A percentile compares a stretch with the other conserved stretches of the same genome.
Evolutionary conservation across 2,888 invertebrate species (phyloP).

Genomic region (Clepsis dumicolana): DNA sequence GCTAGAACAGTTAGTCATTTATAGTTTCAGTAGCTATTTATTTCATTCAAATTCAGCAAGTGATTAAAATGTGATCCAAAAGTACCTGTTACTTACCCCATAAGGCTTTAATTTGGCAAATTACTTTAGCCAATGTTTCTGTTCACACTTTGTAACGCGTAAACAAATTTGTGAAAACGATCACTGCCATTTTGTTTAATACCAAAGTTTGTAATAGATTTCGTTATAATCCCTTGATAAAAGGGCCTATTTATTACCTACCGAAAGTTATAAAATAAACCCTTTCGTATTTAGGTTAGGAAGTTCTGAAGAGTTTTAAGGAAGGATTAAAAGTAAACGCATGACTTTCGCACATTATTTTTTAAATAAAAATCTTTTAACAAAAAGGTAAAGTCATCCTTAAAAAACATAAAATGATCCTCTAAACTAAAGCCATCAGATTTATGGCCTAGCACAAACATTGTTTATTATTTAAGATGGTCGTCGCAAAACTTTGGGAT

Average conservation of each 20-base stretch:
- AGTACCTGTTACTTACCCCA: background rate
- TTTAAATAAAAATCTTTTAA: too few species aligned
- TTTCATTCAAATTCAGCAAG: background rate
- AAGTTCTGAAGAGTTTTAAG: slow-evolving; percentile 1
- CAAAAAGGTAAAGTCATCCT: too few species aligned
- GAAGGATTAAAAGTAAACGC: background rate
- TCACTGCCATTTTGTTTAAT: slow-evolving; percentile 19
- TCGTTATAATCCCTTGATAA: slow-evolving; percentile 32
- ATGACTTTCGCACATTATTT: background rate
- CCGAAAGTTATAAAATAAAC: slow-evolving; percentile 27
- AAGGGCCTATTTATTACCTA: slow-evolving; percentile 31
- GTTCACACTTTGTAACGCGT: background rate
- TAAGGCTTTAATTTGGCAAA: background rate
- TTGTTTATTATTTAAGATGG: too few species aligned
- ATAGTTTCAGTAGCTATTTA: background rate
- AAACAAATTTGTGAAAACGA: slow-evolving; percentile 12
- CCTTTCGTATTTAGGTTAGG: slow-evolving; percentile 11
- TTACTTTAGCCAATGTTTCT: background rate
- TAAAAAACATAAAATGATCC: too few species aligned
- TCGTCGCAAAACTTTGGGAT: too few species aligned
- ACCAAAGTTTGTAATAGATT: slow-evolving; percentile 32
- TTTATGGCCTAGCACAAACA: too few species aligned
- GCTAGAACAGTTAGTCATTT: too few species aligned
- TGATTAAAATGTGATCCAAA: background rate
- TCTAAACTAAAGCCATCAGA: too few species aligned